phyloP scores from a whole-genome alignment of 2,888 invertebrate genomes.

The Phania funesta region DNA sequence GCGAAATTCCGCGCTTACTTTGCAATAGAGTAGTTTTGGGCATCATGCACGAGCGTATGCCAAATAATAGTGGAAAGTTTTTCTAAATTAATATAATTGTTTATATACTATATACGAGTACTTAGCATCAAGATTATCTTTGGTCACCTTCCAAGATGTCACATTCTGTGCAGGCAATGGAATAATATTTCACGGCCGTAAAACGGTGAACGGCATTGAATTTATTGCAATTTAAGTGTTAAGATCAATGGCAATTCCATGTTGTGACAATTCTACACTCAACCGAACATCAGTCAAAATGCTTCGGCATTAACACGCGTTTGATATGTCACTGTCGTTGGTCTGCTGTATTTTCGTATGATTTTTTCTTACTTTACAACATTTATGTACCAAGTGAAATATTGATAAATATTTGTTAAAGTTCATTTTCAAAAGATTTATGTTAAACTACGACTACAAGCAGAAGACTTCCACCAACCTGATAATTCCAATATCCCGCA shows the following conservation, averaged over 20 bases:
- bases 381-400: constrained; percentile 34
- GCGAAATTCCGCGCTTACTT: no score
- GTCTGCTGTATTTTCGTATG: constrained; percentile 1
- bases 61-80: background rate
- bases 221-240: constrained; percentile 60
- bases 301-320: background rate
- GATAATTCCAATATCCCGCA: background rate
- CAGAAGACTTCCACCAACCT: background rate
- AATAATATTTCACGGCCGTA: constrained; percentile 30
- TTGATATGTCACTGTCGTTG: background rate
- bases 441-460: constrained; percentile 12
- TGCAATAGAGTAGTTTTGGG: no score
- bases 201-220: constrained; percentile 21
- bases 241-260: constrained; percentile 60
- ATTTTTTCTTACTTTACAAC: constrained; percentile 45
- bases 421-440: constrained; percentile 57
- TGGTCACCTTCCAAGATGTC: constrained; percentile 33
- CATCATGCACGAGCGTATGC: background rate
- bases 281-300: constrained; percentile 19
- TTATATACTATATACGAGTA: no score
- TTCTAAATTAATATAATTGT: background rate
- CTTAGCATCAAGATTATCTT: background rate
- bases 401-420: constrained; percentile 60
- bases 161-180: background rate
- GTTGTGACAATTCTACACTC: constrained; percentile 53